Evolutionary conservation across 2,113 vertebrate species (phyloP), one percentile per base, ranked within the genome.

Genomic region (Sinocyclocheilus rhinocerous): DNA sequence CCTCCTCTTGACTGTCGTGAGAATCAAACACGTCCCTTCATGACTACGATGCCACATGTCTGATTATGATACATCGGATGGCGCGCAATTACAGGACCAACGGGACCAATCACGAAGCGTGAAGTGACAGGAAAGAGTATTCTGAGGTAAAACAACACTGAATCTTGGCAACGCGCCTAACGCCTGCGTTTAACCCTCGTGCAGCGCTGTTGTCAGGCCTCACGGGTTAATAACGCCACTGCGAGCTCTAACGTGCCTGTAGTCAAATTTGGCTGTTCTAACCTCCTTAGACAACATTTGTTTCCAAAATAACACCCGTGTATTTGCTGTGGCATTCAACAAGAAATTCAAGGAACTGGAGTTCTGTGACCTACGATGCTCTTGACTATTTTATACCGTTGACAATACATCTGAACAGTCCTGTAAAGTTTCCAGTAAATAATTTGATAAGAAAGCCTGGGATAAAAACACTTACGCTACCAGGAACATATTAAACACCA

Each of bases 391-490:
- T 82, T 82, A 82, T 13, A 82, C 24, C 42, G 4, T 22, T 52
- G 63, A 82, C 80, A 65, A 65, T 65, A 81, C 39, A 81, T 81
- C 15, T 69, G 18, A 82, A 82, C 24, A 20, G 63, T 9, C 63
- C 9, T 48, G 42, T 22, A 65, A 70, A 33, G 45, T 82, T 82
- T 69, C 42, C 45, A 33, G 63, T 33, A 70, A 82, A 70, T 82
- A 52, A 82, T 50, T 77, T 55, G 26, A 82, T 33, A 70, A 69
- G 80, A 82, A 82, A 70, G 26, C 80, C 80, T 33, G 80, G 26
- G 45, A 45, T 70, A 65, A 82, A 82, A 82, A 52, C n/a, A 48
- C 15, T 80, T 12, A 42, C 1, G 2, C 20, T 39, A 39, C 55
- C 57, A 82, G 45, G 45, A 69, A 36, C 22, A 50, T 4, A 82